Evolutionary conservation across 1,140 invertebrate genomes (phyloP).

Genomic region (Orchestia grillus): DNA sequence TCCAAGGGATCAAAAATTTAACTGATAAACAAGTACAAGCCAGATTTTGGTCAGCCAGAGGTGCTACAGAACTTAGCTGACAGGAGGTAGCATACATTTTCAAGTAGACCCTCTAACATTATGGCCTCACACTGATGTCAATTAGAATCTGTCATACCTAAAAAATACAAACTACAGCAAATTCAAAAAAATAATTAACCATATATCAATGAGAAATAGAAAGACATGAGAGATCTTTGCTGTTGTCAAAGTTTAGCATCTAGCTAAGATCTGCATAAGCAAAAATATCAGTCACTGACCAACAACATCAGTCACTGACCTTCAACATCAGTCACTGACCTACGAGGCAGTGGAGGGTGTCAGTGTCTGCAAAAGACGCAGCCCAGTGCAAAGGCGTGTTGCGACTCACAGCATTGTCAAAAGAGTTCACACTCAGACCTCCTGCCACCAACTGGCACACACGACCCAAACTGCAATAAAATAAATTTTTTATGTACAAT

Average conservation of each 20-base stretch:
- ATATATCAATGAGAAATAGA: not conserved
- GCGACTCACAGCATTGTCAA: constrained; percentile 76
- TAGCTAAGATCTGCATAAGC: not conserved
- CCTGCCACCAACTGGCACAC: constrained; percentile 73
- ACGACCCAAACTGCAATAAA: constrained; percentile 69
- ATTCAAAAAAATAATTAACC: not conserved
- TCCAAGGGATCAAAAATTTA: too few species aligned
- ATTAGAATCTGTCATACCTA: too few species aligned
- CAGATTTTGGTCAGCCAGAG: not conserved
- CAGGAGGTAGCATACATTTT: not conserved
- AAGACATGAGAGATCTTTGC: not conserved
- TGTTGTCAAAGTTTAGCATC: not conserved
- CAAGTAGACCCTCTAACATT: too few species aligned
- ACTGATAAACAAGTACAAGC: too few species aligned
- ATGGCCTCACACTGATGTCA: too few species aligned
- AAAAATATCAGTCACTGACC: constrained; percentile 71
- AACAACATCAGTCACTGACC: constrained; percentile 71
- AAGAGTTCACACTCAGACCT: constrained; percentile 76
- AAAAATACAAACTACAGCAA: not conserved
- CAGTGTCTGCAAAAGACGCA: constrained; percentile 76
- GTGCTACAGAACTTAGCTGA: not conserved
- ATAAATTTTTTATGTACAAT: not conserved
- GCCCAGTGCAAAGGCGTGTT: constrained; percentile 80
- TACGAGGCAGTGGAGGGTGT: constrained; percentile 76
- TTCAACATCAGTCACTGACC: constrained; percentile 71